A percentile compares a stretch with the other conserved stretches of the same genome.
phyloP scores from a whole-genome alignment of 2,797 vertebrate species.

The Gastrophryne carolinensis region DNA sequence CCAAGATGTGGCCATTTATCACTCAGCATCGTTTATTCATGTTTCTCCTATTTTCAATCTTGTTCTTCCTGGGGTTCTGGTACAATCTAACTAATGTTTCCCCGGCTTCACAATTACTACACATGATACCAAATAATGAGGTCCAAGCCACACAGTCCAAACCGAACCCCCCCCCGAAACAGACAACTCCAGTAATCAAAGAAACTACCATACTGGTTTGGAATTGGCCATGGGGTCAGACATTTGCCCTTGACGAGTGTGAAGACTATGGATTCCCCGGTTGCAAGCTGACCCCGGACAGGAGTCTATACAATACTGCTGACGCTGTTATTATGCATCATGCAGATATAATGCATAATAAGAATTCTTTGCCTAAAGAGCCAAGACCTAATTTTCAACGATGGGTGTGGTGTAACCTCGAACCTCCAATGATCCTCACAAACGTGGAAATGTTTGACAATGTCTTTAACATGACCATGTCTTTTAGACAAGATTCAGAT shows the following conservation, averaged over 20 bases:
- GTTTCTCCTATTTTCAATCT: neutral
- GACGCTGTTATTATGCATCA: constrained; percentile 1
- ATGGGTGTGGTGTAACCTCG: constrained; percentile 1
- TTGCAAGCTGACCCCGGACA: neutral
- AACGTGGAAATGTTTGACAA: constrained; percentile 10
- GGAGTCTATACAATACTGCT: neutral
- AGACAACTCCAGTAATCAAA: neutral
- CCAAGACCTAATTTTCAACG: constrained; percentile 9
- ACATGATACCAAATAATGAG: neutral
- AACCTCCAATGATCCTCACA: neutral
- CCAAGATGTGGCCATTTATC: neutral
- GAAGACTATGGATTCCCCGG: neutral
- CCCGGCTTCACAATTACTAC: neutral
- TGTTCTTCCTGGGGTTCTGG: neutral
- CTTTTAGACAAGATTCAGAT: constrained; percentile 13
- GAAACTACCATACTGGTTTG: neutral
- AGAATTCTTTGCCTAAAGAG: neutral
- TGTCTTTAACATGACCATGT: constrained; percentile 16
- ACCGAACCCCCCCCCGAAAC: fast-evolving
- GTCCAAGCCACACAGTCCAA: neutral
- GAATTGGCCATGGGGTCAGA: neutral
- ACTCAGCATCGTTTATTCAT: neutral
- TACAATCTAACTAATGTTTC: neutral
- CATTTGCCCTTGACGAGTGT: neutral
- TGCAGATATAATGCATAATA: neutral